Evolutionary conservation across 2,113 vertebrate genomes (phyloP).

Genomic region (Gorilla gorilla): DNA sequence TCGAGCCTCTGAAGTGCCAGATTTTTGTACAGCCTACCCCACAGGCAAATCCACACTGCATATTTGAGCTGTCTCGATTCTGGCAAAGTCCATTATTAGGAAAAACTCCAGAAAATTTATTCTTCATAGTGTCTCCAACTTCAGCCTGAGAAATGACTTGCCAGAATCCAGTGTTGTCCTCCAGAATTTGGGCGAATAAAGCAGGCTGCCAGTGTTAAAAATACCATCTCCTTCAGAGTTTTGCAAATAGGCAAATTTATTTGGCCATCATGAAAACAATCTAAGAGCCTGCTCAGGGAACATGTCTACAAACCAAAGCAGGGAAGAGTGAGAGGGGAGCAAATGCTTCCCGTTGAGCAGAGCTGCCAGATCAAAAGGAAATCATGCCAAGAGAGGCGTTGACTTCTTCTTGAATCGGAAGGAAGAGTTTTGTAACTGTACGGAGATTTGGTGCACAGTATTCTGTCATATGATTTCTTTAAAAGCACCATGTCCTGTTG

Average conservation of each 20-base stretch:
- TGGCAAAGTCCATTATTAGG: slow-evolving; percentile 56
- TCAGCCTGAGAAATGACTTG: slow-evolving; percentile 8
- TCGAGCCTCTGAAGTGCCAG: neutral
- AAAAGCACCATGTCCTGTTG: neutral
- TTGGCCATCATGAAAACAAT: slow-evolving; percentile 39
- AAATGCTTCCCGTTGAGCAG: neutral
- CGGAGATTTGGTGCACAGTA: neutral
- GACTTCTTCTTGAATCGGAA: neutral
- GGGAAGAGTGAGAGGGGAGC: neutral
- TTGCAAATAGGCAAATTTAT: slow-evolving; percentile 47
- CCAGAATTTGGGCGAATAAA: slow-evolving; percentile 4
- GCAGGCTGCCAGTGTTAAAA: slow-evolving; percentile 46
- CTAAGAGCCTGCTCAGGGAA: neutral
- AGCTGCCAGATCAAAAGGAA: neutral
- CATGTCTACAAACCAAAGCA: neutral
- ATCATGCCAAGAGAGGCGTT: slow-evolving; percentile 7
- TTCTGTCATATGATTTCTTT: neutral
- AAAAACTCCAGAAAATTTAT: slow-evolving; percentile 35
- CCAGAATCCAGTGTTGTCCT: slow-evolving; percentile 39
- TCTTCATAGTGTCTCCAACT: slow-evolving; percentile 3
- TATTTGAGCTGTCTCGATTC: slow-evolving; percentile 44
- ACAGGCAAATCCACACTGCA: neutral
- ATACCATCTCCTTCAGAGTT: slow-evolving; percentile 33
- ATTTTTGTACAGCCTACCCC: neutral
- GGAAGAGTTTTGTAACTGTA: neutral